Base-by-base conservation (phyloP, 1,140 invertebrate genomes). In the Calliopsis andreniformis region DNA sequence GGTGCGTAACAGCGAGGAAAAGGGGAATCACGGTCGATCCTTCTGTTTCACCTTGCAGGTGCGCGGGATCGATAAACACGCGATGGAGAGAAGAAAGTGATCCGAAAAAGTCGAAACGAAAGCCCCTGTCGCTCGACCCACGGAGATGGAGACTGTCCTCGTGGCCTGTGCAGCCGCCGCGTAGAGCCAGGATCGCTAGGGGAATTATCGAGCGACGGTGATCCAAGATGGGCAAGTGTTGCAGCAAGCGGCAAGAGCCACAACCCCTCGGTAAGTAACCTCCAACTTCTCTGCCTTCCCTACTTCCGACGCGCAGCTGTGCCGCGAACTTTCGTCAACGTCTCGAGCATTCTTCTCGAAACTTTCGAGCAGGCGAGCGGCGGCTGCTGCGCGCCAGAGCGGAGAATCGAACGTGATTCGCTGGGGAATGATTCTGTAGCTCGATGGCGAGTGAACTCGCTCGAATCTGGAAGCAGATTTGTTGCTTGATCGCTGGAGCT, bases 221-320 rank as follows among this genome's bases (percentile, higher is more conserved):
- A 64, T 80, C 55, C 84, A 94, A 93, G 91, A 94, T 94, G 91
- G 94, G 94, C 89, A 94, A 94, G 91, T 95, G 95, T 92, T 95
- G 95, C 91, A 95, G 94, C 91, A 95, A 95, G 90, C 94, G 95
- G 79, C 94, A 95, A 89, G 95, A 95, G 91, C 94, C 94, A 84
- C 95, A 95, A 88, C 92, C 95, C 42, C 90, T 91, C 73, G 91
- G 91, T 92, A 80, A 90, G 80, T 82, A 59, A 14, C 55, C 8
- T 14, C 14, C 12, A 20, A 35, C 42, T 20, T 32, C 32, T 30
- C 8, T 30, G 14, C 10, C 14, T 51, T 10, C 23, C 25, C 47
- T 55, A n/a, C n/a, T n/a, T n/a, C n/a, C n/a, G n/a, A n/a, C n/a
- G n/a, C 39, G n/a, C 3, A 3, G 70, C 30, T 49, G 25, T 32